Evolutionary conservation across 2,113 vertebrate species (phyloP).

Genomic region (Aramus guarauna): DNA sequence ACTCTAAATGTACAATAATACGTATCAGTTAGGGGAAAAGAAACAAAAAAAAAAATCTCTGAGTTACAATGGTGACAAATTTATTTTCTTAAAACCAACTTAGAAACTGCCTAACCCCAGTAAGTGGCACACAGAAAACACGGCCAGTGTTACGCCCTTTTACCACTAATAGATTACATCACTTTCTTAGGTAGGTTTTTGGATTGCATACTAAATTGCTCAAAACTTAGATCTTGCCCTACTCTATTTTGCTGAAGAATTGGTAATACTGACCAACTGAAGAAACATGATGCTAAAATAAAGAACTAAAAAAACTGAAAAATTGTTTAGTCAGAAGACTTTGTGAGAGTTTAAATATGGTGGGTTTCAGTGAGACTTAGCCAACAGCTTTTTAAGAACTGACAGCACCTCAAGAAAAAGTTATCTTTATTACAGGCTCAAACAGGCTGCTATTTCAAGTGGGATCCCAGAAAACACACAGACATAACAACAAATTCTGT

Average conservation of each 20-base stretch:
- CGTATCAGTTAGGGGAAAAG: not conserved
- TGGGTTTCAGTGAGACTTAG: not conserved
- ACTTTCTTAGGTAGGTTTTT: not conserved
- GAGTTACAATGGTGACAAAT: not conserved
- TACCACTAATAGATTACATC: not conserved
- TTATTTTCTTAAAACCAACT: not conserved
- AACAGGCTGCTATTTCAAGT: not conserved
- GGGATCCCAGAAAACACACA: not conserved
- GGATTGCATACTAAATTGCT: not conserved
- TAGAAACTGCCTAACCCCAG: not conserved
- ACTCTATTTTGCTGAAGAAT: not conserved
- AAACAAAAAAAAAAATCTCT: not conserved
- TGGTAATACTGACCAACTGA: not conserved
- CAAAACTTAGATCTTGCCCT: not conserved
- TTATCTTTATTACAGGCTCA: not conserved
- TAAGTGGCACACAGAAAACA: not conserved
- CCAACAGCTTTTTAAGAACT: not conserved
- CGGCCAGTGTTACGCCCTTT: not conserved
- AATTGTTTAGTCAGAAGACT: not conserved
- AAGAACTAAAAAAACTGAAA: not conserved
- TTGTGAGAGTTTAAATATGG: not conserved
- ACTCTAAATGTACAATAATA: not conserved
- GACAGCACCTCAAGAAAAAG: not conserved
- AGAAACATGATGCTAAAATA: not conserved
- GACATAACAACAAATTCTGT: not conserved